These are phyloP conservation scores for Varanus komodoensis DNA, from an alignment of 2,113 vertebrate species.

Conservation along the genomic window DNA sequence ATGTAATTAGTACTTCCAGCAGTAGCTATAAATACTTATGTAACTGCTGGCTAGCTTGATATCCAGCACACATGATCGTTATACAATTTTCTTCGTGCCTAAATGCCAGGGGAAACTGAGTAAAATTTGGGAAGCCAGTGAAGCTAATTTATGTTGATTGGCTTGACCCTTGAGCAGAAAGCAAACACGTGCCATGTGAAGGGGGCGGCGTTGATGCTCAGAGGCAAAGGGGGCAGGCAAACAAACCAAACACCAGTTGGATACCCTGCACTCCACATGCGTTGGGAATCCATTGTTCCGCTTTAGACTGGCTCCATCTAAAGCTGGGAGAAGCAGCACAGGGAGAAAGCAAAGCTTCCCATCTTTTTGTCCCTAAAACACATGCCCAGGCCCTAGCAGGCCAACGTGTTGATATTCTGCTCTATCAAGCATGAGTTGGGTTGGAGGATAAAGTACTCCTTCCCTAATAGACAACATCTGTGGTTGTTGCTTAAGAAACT, in stretches of 20 bases:
- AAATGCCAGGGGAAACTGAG: conserved; percentile 52
- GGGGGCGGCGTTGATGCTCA: neutral
- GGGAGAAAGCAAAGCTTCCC: neutral
- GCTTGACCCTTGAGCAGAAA: conserved; percentile 62
- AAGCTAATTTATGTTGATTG: conserved; percentile 63
- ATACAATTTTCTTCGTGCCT: conserved; percentile 65
- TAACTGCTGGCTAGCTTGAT: conserved; percentile 62
- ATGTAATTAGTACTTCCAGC: conserved; percentile 72
- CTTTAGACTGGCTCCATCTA: conserved; percentile 1
- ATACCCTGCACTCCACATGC: neutral
- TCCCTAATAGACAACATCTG: conserved; percentile 14
- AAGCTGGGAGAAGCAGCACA: conserved; percentile 15
- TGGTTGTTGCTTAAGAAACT: conserved; percentile 1
- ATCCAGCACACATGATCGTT: conserved; percentile 66
- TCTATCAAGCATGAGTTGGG: neutral
- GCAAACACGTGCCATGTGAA: conserved; percentile 48
- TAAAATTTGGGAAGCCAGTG: conserved; percentile 45
- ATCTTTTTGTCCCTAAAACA: neutral
- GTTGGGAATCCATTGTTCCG: neutral
- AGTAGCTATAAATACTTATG: conserved; percentile 65
- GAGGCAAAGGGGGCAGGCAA: conserved; percentile 13
- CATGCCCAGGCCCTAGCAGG: neutral
- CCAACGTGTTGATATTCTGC: conserved; percentile 38
- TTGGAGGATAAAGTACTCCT: neutral
- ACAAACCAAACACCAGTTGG: neutral